Evolutionary conservation across 2,113 vertebrate species (phyloP).

Genomic region (Chrysochloris asiatica): DNA sequence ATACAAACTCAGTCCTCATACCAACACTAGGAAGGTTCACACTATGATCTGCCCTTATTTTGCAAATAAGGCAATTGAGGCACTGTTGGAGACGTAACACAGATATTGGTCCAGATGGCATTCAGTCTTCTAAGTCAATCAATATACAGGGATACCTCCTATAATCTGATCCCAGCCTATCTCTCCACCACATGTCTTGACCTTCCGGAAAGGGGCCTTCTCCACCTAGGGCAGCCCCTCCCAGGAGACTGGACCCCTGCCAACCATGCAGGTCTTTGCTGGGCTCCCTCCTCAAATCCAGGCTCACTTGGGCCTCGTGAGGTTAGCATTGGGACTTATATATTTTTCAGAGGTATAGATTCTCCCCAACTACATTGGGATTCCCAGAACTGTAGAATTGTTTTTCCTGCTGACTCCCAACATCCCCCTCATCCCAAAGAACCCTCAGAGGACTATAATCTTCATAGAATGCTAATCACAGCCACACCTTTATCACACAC

Average conservation of each 20-base stretch:
- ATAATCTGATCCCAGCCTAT: neutral
- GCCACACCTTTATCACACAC: neutral
- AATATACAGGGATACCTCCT: too few relatives aligned
- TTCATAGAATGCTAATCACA: neutral
- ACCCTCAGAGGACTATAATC: neutral
- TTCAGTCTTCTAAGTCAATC: too few relatives aligned
- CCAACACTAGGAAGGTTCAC: accelerated
- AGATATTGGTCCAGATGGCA: too few relatives aligned
- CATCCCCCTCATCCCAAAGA: neutral
- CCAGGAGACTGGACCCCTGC: accelerated
- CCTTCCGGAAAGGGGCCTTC: neutral
- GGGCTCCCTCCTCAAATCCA: neutral
- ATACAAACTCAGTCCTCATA: neutral
- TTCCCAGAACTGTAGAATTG: neutral
- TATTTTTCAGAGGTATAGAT: neutral
- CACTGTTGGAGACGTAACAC: too few relatives aligned
- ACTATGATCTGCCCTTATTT: neutral
- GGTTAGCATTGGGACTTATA: neutral
- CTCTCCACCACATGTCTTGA: neutral
- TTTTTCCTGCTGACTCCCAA: neutral
- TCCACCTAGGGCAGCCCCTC: neutral
- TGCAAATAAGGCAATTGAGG: neutral
- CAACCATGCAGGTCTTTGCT: neutral
- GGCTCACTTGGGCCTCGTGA: neutral
- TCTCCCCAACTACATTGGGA: neutral